A percentile compares a stretch with the other conserved stretches of the same genome.
Evolutionary conservation across 2,888 invertebrate species (phyloP).

Genomic region (Drosophila mimetica): DNA sequence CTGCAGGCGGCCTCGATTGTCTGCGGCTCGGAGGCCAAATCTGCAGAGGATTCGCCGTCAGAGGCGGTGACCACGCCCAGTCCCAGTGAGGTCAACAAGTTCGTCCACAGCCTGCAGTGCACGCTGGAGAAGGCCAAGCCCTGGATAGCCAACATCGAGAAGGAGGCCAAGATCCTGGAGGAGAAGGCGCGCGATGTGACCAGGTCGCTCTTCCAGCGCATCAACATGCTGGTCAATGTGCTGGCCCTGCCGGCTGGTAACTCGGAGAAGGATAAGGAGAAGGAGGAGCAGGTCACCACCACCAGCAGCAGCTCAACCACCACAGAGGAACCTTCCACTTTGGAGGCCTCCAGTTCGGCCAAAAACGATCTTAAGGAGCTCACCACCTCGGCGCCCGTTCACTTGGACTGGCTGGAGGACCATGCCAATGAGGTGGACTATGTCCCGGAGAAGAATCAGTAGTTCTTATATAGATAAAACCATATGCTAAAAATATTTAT

Average conservation of each 20-base stretch:
- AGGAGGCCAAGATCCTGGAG: constrained; percentile 80
- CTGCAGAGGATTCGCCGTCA: not conserved
- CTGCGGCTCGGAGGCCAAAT: constrained; percentile 50
- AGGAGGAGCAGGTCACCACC: constrained; percentile 5
- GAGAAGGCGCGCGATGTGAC: constrained; percentile 68
- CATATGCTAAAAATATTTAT: constrained; percentile 5
- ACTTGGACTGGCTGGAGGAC: constrained; percentile 32
- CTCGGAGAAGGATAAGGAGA: constrained; percentile 15
- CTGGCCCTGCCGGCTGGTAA: constrained; percentile 18
- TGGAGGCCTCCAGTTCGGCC: not conserved
- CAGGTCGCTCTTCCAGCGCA: constrained; percentile 32
- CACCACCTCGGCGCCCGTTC: constrained; percentile 10
- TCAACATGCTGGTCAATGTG: constrained; percentile 25
- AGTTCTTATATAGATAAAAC: not conserved
- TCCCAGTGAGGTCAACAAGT: constrained; percentile 73
- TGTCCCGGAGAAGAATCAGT: constrained; percentile 2
- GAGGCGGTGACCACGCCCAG: constrained; percentile 32
- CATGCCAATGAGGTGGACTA: constrained; percentile 34
- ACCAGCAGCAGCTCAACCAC: no score
- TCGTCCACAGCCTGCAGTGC: constrained; percentile 78
- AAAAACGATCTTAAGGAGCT: constrained; percentile 7
- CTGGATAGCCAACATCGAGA: constrained; percentile 80
- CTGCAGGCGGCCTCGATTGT: constrained; percentile 54
- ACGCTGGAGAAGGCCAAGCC: constrained; percentile 81
- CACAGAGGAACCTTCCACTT: not conserved